Evolutionary conservation across 2,888 invertebrate species (phyloP), one percentile per base, ranked within the genome.

Genomic region (Bembecia ichneumoniformis): DNA sequence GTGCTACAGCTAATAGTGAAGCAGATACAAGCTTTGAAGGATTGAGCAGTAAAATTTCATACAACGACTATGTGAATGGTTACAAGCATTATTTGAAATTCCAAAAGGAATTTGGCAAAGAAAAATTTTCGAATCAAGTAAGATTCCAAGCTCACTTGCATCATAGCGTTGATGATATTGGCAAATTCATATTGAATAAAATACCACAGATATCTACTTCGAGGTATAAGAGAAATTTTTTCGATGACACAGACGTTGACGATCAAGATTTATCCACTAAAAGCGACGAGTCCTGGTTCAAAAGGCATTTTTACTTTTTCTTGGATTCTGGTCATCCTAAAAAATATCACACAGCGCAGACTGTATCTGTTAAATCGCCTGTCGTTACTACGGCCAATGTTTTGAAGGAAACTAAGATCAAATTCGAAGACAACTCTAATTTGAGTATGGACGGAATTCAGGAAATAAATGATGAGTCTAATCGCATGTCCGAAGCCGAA

Each of bases 141-240:
- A 72, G 70, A 40, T 84, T 82, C 51, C 82, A 84, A 61, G 84
- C 84, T 1, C 84, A 84, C 36, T 73, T 57, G 55, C 84, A 84
- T 49, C 84, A 84, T 44, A 77, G 62, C 11, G 83, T 84, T 3
- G 77, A 84, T 36, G 83, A 83, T 49, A 83, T 84, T 7, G 84
- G 84, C n/a, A 84, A 83, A 54, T 81, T 57, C 49, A 84, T 84
- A 47, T 56, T 83, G 1, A 64, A 72, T 34, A 84, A 82, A 62
- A 60, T 84, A 52, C 84, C 84, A 3, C 58, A 59, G 13, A 7
- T 79, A 43, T 67, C 74, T 4, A 28, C 56, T 3, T 56, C 55
- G 15, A 63, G 60, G 55, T 46, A 57, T 13, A 64, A 59, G n/a
- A 47, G 50, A 35, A 9, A 15, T 7, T 35, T 47, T 13, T 44